Evolutionary conservation across 2,888 invertebrate genomes (phyloP).

Genomic region (Erynnis tages): DNA sequence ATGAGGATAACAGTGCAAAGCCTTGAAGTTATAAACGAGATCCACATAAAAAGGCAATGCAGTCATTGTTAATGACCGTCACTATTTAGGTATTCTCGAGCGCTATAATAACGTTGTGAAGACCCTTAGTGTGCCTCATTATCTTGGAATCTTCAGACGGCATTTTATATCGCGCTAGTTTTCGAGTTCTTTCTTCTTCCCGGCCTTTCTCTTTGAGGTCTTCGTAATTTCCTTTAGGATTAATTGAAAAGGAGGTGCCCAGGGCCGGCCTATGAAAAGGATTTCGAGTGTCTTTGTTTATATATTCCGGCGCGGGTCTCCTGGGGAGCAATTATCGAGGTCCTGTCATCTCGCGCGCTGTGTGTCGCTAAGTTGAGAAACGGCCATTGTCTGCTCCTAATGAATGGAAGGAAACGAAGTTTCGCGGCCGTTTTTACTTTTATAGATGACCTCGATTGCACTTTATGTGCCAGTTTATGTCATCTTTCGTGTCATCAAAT

Average conservation of each 20-base stretch:
- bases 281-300: constrained; percentile 25
- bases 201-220: constrained; percentile 17
- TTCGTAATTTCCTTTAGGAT: constrained; percentile 24
- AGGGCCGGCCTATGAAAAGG: constrained; percentile 14
- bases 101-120: constrained; percentile 3
- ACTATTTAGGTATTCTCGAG: constrained; percentile 9
- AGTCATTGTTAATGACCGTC: neutral
- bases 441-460: no score
- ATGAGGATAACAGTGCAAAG: neutral
- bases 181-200: constrained; percentile 8
- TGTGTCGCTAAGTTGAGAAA: neutral
- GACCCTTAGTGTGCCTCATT: constrained; percentile 14
- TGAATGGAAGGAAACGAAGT: neutral
- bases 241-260: constrained; percentile 19
- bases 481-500: no score
- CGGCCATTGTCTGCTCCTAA: constrained; percentile 8
- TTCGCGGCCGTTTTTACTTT: no score
- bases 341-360: neutral
- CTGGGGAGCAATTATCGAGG: constrained; percentile 20
- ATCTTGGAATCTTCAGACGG: constrained; percentile 13
- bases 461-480: no score
- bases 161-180: constrained; percentile 17
- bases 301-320: constrained; percentile 21
- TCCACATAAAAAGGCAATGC: neutral
- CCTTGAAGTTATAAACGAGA: no score